Conservation (phyloP, 2,797 vertebrate genomes). For the Rachycentron canadum region DNA sequence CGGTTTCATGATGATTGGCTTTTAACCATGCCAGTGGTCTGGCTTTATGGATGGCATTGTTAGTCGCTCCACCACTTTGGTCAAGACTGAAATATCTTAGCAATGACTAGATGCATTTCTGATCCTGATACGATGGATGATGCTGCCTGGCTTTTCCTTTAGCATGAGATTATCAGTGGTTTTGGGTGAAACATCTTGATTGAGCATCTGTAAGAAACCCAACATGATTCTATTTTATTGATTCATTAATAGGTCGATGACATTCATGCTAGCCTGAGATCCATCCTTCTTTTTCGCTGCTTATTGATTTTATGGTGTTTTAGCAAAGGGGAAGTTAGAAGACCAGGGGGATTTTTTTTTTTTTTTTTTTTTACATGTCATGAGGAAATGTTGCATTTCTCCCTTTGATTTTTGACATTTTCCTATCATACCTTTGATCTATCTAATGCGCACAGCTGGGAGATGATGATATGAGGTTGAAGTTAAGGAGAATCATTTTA, state of each 20-base stretch:
- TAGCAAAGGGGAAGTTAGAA: neutral
- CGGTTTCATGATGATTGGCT: neutral
- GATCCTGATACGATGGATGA: neutral
- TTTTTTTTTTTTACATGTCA: conserved; percentile 21
- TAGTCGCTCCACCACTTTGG: neutral
- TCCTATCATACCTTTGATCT: conserved; percentile 48
- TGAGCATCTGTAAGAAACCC: neutral
- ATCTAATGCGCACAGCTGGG: neutral
- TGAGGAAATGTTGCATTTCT: conserved; percentile 24
- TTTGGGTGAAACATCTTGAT: neutral
- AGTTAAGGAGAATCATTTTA: conserved; percentile 20
- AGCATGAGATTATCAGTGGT: neutral
- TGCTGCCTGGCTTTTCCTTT: neutral
- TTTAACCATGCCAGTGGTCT: neutral
- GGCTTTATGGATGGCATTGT: neutral
- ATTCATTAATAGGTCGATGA: conserved; percentile 2
- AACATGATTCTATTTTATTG: conserved; percentile 21
- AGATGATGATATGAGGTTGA: conserved; percentile 22
- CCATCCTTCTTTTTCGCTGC: neutral
- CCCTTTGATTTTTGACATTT: conserved; percentile 34
- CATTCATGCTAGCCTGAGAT: neutral
- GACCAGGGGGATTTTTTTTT: neutral
- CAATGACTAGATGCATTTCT: neutral
- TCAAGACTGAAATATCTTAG: neutral
- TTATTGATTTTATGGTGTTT: conserved; percentile 18